A percentile compares a stretch with the other conserved stretches of the same genome.
phyloP scores from a whole-genome alignment of 2,888 invertebrate genomes.

The Dicycla oo region DNA sequence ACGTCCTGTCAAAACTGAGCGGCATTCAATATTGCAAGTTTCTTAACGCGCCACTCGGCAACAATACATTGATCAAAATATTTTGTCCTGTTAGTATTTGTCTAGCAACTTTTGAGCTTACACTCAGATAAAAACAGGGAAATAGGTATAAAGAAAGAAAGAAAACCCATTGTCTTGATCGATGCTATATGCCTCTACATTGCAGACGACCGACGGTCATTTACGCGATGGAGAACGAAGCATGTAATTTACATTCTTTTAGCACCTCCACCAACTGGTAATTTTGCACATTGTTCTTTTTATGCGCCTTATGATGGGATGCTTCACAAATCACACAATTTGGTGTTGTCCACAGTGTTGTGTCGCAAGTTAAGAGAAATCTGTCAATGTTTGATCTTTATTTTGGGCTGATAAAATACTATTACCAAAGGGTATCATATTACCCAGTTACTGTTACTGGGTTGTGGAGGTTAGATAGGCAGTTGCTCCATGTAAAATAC shows the following conservation, averaged over 20 bases:
- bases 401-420: neutral
- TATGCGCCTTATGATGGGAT: neutral
- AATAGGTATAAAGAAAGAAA: neutral
- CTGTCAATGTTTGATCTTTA: neutral
- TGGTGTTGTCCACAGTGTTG: neutral
- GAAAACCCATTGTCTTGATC: neutral
- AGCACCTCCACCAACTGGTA: no score
- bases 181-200: neutral
- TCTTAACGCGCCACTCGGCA: slow-evolving; percentile 17
- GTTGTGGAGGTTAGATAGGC: no score
- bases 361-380: neutral
- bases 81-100: slow-evolving; percentile 12
- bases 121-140: neutral
- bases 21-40: slow-evolving; percentile 40
- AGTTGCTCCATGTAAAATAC: no score
- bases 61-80: slow-evolving; percentile 20
- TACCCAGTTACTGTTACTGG: no score
- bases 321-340: neutral
- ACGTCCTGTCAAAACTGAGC: slow-evolving; percentile 22
- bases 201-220: neutral
- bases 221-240: neutral
- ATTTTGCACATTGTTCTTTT: neutral
- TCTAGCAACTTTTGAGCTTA: neutral
- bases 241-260: no score
- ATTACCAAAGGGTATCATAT: no score